Evolutionary conservation across 2,113 vertebrate species (phyloP), one percentile per base, ranked within the genome.

Genomic region (Scytalopus superciliaris): DNA sequence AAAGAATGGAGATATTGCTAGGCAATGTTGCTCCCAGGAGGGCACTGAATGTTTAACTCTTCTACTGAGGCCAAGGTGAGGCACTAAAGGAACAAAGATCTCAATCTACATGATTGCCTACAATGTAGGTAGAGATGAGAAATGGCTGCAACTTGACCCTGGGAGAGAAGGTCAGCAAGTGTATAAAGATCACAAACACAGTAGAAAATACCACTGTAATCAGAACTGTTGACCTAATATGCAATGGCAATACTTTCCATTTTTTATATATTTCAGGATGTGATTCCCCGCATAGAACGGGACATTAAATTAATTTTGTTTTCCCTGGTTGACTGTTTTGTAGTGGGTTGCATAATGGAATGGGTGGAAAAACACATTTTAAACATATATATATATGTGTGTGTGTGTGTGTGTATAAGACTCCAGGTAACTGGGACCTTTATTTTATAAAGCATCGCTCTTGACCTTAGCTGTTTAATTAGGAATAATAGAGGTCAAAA

Each of bases 381-480:
- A 74, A 87, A 40, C 4, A 18, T 31, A 23, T 5, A 6, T 28
- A 1, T 3, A 19, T 33, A 21, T 7, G 7, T 37, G 1, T 49
- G 1, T 39, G 7, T 60, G 4, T 55, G 6, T 52, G 5, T 47
- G 0, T 19, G 1, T 75, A 3, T 49, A 12, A 45, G 10, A 50
- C 8, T 60, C 5, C 3, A 42, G 11, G 3, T 35, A 42, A 14
- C 4, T 1, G 0, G 25, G 4, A 59, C 1, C 42, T 75, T 55
- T 62, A 47, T 75, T 78, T 84, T 49, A 35, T 47, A 52, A 79
- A 73, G 15, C 8, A 68, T 23, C 7, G 49, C 4, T 69, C 33
- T 81, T 74, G 14, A 62, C 14, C 45, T 44, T 24, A 84, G 7
- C 24, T 90, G n/a, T 85, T 94, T 56, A 55, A 56, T 53, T 68